These are phyloP conservation scores for Eremobia ochroleuca DNA, from an alignment of 2,888 invertebrate species.

Conservation along the genomic window DNA sequence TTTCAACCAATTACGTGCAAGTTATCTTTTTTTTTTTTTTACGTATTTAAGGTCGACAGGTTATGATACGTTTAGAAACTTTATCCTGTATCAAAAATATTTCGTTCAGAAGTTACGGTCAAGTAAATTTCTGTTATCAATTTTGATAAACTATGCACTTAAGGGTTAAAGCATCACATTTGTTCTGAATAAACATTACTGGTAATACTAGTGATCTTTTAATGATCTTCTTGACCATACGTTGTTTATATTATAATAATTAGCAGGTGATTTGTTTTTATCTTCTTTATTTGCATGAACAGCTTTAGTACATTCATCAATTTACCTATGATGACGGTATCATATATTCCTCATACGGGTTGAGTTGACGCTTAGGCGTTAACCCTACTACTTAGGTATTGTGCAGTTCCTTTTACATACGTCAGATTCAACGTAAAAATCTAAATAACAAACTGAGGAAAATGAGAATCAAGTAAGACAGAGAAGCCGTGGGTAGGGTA, in stretches of 20 bases:
- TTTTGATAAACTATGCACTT: no score
- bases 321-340: not conserved
- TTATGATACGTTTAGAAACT: no score
- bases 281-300: not conserved
- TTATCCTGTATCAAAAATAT: no score
- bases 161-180: not conserved
- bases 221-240: not conserved
- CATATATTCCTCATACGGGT: not conserved
- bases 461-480: not conserved
- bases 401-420: not conserved
- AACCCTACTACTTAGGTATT: not conserved
- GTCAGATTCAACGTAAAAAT: not conserved
- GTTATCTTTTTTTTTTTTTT: no score
- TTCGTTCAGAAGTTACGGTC: no score
- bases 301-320: not conserved
- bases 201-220: not conserved
- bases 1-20: no score
- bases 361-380: not conserved
- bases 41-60: no score
- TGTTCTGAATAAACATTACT: not conserved
- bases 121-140: no score
- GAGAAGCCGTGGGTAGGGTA: not conserved
- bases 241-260: constrained; percentile 13
- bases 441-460: not conserved
- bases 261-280: not conserved